A percentile compares a stretch with the other conserved stretches of the same genome.
These are phyloP conservation scores for Sorex fumeus DNA, from an alignment of 2,113 vertebrate genomes.

Conservation along the genomic window DNA sequence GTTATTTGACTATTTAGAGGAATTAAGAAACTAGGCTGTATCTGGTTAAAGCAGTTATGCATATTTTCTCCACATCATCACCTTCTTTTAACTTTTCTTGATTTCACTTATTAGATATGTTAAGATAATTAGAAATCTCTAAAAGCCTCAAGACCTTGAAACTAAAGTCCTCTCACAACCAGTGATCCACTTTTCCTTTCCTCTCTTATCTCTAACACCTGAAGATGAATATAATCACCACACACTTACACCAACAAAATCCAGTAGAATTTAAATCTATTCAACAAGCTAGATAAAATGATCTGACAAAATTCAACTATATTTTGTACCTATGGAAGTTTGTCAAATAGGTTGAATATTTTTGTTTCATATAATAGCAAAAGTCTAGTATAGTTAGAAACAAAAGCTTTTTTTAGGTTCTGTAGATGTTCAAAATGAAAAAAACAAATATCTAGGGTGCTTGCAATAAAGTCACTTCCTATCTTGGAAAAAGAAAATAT, in stretches of 20 bases:
- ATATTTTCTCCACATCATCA: not conserved
- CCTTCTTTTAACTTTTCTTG: not conserved
- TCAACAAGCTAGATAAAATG: not conserved
- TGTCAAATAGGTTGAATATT: not conserved
- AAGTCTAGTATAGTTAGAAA: not conserved
- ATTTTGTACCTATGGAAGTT: not conserved
- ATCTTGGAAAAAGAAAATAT: not conserved
- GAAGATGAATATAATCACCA: not conserved
- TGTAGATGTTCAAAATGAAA: not conserved
- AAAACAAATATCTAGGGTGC: not conserved
- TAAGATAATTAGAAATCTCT: not conserved
- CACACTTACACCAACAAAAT: not conserved
- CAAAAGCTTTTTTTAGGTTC: not conserved
- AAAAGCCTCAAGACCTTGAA: not conserved
- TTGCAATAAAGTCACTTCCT: not conserved
- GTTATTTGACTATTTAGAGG: not conserved
- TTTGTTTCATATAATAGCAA: conserved; percentile 24
- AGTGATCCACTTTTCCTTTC: not conserved
- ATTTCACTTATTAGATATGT: not conserved
- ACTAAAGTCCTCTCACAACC: not conserved
- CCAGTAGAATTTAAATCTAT: not conserved
- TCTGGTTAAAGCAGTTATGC: not conserved
- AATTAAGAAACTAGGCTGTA: not conserved
- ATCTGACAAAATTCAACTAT: too few species aligned
- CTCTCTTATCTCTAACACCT: not conserved